Evolutionary conservation across 2,113 vertebrate species (phyloP).

Genomic region (Gymnobelideus leadbeateri): DNA sequence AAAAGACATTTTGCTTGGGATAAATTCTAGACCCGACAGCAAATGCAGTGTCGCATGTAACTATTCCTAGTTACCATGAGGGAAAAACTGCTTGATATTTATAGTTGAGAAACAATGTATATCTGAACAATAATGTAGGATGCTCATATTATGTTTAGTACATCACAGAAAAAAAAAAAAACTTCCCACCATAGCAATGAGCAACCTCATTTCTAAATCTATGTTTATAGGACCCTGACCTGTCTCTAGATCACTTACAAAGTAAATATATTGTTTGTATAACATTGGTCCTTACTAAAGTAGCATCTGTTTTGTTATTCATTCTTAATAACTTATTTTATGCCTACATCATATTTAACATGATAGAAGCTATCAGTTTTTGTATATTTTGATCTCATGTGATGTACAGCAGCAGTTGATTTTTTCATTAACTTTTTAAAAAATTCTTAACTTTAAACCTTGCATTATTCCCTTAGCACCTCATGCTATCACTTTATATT

Average conservation of each 20-base stretch:
- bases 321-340: constrained; percentile 26
- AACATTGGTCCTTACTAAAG: not conserved
- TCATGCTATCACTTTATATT: constrained; percentile 31
- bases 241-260: constrained; percentile 20
- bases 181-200: not conserved
- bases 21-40: constrained; percentile 55
- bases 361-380: not conserved
- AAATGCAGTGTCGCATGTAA: constrained; percentile 10
- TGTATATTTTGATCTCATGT: not conserved
- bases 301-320: not conserved
- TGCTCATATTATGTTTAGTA: not conserved
- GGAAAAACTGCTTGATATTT: constrained; percentile 6
- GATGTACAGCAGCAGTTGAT: not conserved
- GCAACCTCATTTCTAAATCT: not conserved
- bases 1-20: constrained; percentile 62
- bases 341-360: not conserved
- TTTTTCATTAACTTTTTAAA: constrained; percentile 1
- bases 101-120: constrained; percentile 32
- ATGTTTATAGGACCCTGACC: not conserved
- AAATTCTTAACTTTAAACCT: constrained; percentile 17
- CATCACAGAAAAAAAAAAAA: not conserved
- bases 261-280: not conserved
- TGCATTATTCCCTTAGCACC: constrained; percentile 18
- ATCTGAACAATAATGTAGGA: not conserved
- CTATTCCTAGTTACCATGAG: constrained; percentile 10